Percentiles rank a stretch among this genome's conserved stretches.
Evolutionary conservation across 2,797 vertebrate genomes (phyloP).

Genomic region (Bradypus variegatus): DNA sequence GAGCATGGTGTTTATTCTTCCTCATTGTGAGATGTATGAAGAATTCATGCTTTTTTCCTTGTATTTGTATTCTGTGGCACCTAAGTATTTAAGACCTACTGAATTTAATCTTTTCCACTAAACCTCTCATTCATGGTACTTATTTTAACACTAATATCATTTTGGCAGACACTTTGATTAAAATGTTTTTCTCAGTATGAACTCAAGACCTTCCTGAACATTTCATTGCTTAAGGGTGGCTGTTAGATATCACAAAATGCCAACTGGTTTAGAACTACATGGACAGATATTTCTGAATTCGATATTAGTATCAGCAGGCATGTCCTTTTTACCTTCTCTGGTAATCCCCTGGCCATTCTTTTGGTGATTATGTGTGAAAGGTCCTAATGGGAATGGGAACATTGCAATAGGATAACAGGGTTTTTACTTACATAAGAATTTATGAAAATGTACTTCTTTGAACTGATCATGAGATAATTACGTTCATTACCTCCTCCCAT

Average conservation of each 20-base stretch:
- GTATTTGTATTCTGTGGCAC: not conserved
- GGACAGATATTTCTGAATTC: not conserved
- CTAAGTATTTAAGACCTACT: constrained; percentile 7
- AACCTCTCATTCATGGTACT: constrained; percentile 6
- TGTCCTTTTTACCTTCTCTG: not conserved
- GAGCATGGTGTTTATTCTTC: not conserved
- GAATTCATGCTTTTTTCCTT: not conserved
- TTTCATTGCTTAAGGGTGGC: constrained; percentile 7
- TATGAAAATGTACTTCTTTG: constrained; percentile 8
- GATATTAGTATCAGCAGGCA: not conserved
- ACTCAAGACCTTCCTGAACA: not conserved
- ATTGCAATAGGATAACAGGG: not conserved
- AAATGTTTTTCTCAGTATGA: not conserved
- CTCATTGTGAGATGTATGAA: not conserved
- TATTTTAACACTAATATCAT: constrained; percentile 2
- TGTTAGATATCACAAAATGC: not conserved
- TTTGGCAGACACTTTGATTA: constrained; percentile 16
- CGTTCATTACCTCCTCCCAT: not conserved
- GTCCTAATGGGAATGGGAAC: not conserved
- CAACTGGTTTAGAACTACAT: not conserved
- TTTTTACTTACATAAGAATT: not conserved
- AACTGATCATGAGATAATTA: not conserved
- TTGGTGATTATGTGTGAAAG: not conserved
- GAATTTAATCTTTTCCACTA: constrained; percentile 3
- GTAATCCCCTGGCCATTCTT: not conserved